Percentiles rank a stretch among this genome's conserved stretches.
phyloP scores from a whole-genome alignment of 2,888 invertebrate species.

The Hololepta plana region DNA sequence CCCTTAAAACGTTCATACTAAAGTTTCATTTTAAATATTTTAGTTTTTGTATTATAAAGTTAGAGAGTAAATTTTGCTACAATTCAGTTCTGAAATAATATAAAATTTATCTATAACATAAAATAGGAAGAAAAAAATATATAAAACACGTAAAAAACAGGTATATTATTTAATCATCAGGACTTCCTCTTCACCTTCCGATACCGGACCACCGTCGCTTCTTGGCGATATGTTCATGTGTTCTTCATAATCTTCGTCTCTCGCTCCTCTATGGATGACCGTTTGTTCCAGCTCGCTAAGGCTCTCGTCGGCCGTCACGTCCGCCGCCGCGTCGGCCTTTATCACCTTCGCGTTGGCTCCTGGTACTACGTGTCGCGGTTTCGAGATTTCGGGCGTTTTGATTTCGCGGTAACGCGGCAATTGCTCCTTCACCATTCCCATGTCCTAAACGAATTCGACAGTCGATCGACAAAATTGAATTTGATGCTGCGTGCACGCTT shows the following conservation, averaged over 20 bases:
- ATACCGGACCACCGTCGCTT: constrained; percentile 13
- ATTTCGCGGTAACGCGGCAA: no score
- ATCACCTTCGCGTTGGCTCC: no score
- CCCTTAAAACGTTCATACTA: no score
- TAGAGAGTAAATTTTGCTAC: no score
- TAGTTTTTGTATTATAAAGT: no score
- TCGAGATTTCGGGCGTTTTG: neutral
- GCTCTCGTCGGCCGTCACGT: neutral
- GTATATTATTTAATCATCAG: constrained; percentile 11
- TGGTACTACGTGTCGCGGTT: no score
- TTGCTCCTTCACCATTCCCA: constrained; percentile 1
- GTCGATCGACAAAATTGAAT: neutral
- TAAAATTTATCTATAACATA: no score
- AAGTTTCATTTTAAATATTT: no score
- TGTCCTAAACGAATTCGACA: constrained; percentile 2
- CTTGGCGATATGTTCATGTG: constrained; percentile 4
- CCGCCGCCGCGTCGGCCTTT: no score
- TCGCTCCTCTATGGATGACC: neutral
- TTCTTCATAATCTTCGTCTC: neutral
- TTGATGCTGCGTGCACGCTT: neutral
- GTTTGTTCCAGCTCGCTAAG: no score
- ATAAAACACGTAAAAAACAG: constrained; percentile 1
- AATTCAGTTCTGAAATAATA: no score
- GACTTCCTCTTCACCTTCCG: constrained; percentile 12
- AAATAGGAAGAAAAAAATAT: no score